phyloP scores from a whole-genome alignment of 53 echinoderm and acorn worm genomes.

The Actinopyga echinites region DNA sequence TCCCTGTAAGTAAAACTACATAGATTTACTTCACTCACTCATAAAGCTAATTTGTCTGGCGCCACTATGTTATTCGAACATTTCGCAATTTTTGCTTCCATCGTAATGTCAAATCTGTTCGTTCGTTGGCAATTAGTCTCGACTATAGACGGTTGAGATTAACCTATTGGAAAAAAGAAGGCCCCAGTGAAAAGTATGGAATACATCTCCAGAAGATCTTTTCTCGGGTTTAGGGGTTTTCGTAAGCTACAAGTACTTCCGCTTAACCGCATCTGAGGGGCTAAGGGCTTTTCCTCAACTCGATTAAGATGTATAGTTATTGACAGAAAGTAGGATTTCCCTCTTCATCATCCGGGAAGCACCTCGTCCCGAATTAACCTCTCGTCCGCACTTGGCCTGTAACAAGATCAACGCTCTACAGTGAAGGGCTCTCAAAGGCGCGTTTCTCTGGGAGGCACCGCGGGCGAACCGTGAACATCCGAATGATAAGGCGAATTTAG shows the following conservation, averaged over 20 bases:
- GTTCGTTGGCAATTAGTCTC: too few species aligned
- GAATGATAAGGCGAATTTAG: too few species aligned
- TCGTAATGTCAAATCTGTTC: too few species aligned
- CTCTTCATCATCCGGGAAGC: neutral
- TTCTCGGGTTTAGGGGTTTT: constrained; percentile 20
- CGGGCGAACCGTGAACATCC: neutral
- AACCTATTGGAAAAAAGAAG: constrained; percentile 10
- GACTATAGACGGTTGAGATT: neutral
- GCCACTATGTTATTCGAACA: too few species aligned
- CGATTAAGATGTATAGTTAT: constrained; percentile 33
- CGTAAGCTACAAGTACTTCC: constrained; percentile 25
- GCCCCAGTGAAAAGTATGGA: constrained; percentile 10
- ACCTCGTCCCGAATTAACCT: constrained; percentile 15
- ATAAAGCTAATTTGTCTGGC: too few species aligned
- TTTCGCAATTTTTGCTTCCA: too few species aligned
- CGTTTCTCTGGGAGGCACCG: constrained; percentile 28
- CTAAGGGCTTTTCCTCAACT: constrained; percentile 31
- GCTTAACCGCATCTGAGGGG: constrained; percentile 30
- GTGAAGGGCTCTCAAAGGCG: constrained; percentile 29
- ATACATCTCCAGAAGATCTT: constrained; percentile 22
- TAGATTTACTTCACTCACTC: too few species aligned
- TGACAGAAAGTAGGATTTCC: constrained; percentile 30
- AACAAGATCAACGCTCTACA: constrained; percentile 31
- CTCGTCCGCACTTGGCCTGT: constrained; percentile 21
- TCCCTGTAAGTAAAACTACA: too few species aligned